Conservation (phyloP, 2,113 vertebrate species). For the Todiramphus chloris region DNA sequence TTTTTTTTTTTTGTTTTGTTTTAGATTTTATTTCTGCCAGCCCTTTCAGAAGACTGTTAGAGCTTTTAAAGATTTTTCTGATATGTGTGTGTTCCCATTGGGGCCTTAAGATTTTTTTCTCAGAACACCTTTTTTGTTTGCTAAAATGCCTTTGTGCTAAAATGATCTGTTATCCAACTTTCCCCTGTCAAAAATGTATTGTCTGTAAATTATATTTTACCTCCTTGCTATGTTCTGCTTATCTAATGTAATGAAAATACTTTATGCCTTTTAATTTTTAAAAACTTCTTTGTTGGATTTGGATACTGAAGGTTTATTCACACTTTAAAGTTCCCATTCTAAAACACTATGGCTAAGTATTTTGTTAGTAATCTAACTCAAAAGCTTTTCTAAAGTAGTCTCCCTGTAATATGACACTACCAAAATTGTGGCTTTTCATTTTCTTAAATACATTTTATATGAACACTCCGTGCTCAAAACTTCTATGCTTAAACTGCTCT, state of each 20-base stretch:
- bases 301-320: neutral
- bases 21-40: neutral
- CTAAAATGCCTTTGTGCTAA: neutral
- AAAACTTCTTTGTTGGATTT: neutral
- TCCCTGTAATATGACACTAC: neutral
- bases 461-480: neutral
- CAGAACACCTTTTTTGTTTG: neutral
- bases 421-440: neutral
- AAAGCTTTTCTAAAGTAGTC: neutral
- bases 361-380: neutral
- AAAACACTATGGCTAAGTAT: neutral
- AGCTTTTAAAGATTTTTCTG: neutral
- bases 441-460: neutral
- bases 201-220: neutral
- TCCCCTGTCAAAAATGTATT: neutral
- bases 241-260: neutral
- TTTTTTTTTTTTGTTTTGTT: neutral
- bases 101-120: neutral
- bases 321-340: neutral
- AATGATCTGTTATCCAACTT: neutral
- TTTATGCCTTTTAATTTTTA: neutral
- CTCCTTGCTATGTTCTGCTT: neutral
- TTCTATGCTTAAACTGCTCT: neutral
- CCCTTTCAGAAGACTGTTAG: neutral
- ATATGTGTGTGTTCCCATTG: rapidly evolving